Base-by-base conservation (phyloP, 2,113 vertebrate species). In the Carassius auratus region DNA sequence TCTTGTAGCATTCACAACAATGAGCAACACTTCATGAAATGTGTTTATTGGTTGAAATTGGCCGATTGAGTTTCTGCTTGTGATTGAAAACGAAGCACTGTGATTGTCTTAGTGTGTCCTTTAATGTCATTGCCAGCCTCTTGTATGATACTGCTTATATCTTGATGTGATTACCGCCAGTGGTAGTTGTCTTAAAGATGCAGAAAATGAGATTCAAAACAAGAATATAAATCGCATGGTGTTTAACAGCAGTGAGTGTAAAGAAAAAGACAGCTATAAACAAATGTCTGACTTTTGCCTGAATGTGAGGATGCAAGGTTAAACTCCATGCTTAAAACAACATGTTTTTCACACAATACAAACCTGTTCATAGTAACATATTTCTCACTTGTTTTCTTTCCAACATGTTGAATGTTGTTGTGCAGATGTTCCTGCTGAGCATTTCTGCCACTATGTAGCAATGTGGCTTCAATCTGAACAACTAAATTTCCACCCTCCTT, bases 71-170 rank as follows among this genome's bases (percentile, higher is more conserved):
- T 71, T 83, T 76, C 79, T 68, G 55, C 23, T 30, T 55, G 21
- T 57, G 48, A 68, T 86, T 61, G 84, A 73, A 73, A 23, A 77
- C n/a, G 55, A 76, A 66, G 23, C 30, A 48, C 50, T 50, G 45
- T 0, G 12, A 76, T 52, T 86, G 78, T 75, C 59, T 84, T 15
- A 76, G n/a, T 81, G 76, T 84, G 76, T 84, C 33, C 83, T 86
- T 88, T 85, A 79, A 85, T 85, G 87, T 80, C 59, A 83, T 86
- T 89, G 84, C 81, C 82, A 83, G 81, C 14, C 66, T 89, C 71
- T 9, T 81, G 62, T 84, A 62, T 64, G 52, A 81, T 84, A 80
- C 84, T 84, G 84, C 81, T 84, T 38, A 77, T 83, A 78, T 87
- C 12, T 69, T 88, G 87, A 89, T 87, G 87, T 69, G 87, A 84